Percentiles rank a stretch among this genome's conserved stretches.
phyloP scores from a whole-genome alignment of 2,113 vertebrate genomes.

The Catagonus wagneri region DNA sequence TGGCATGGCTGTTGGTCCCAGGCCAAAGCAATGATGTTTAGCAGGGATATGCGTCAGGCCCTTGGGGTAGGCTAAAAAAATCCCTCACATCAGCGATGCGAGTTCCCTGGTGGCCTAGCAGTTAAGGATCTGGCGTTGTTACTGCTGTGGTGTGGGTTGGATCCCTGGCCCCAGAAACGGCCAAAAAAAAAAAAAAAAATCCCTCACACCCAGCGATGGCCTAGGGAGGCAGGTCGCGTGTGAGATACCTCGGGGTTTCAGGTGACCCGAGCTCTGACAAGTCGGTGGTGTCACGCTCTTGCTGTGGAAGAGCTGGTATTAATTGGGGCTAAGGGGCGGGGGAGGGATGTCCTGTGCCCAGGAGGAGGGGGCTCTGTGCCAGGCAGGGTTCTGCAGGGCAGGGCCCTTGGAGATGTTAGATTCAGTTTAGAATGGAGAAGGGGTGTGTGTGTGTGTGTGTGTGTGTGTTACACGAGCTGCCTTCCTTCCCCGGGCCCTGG shows the following conservation, averaged over 20 bases:
- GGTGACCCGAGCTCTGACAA: background rate
- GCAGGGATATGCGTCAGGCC: background rate
- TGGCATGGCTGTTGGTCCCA: background rate
- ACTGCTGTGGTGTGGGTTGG: too few species aligned
- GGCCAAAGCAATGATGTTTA: background rate
- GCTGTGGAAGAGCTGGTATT: background rate
- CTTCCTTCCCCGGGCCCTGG: background rate
- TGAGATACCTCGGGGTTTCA: background rate
- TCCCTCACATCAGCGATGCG: fast-evolving
- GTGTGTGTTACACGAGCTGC: background rate
- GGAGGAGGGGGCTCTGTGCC: background rate
- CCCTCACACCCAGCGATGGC: fast-evolving
- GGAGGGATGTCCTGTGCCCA: background rate
- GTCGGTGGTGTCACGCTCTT: background rate
- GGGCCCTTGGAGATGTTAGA: background rate
- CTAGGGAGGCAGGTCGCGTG: background rate
- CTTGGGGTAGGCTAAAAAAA: background rate
- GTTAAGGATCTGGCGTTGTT: too few species aligned
- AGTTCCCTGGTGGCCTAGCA: too few species aligned
- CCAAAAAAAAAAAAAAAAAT: background rate
- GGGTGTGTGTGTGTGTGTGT: background rate
- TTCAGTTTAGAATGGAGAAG: background rate
- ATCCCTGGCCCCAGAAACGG: too few species aligned
- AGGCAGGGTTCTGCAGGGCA: background rate
- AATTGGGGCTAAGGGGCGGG: background rate